These are phyloP conservation scores for Amblyopsis rosae DNA, from an alignment of 2,113 vertebrate species.

Conservation along the genomic window DNA sequence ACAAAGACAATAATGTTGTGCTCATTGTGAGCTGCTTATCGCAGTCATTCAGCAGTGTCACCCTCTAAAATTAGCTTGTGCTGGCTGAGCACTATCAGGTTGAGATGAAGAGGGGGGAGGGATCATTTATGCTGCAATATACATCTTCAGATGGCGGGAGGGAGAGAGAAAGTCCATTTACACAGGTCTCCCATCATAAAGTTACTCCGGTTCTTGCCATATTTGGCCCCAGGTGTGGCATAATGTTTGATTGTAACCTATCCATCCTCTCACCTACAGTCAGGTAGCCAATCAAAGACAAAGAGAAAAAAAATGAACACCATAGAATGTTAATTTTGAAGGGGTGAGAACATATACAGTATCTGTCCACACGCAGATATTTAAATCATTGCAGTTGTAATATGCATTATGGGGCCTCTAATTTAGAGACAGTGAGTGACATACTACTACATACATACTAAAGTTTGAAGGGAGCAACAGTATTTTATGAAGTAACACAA, in stretches of 20 bases:
- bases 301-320: too few species aligned
- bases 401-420: too few species aligned
- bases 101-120: slow-evolving; percentile 3
- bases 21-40: slow-evolving; percentile 69
- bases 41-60: slow-evolving; percentile 65
- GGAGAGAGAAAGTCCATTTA: slow-evolving; percentile 8
- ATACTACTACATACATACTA: too few species aligned
- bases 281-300: too few species aligned
- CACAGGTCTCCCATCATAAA: too few species aligned
- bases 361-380: slow-evolving; percentile 18
- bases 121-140: slow-evolving; percentile 67
- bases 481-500: not conserved
- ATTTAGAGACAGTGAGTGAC: too few species aligned
- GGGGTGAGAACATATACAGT: slow-evolving; percentile 32
- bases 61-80: slow-evolving; percentile 74
- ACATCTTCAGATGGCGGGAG: slow-evolving; percentile 56
- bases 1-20: slow-evolving; percentile 58
- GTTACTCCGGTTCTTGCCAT: too few species aligned
- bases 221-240: too few species aligned
- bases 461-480: slow-evolving; percentile 23
- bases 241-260: too few species aligned
- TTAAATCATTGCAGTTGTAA: slow-evolving; percentile 29
- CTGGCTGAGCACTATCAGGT: slow-evolving; percentile 68
- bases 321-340: not conserved
- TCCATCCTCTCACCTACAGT: too few species aligned